These are phyloP conservation scores for Bicyclus anynana DNA, from an alignment of 1,140 invertebrate genomes.

Conservation along the genomic window DNA sequence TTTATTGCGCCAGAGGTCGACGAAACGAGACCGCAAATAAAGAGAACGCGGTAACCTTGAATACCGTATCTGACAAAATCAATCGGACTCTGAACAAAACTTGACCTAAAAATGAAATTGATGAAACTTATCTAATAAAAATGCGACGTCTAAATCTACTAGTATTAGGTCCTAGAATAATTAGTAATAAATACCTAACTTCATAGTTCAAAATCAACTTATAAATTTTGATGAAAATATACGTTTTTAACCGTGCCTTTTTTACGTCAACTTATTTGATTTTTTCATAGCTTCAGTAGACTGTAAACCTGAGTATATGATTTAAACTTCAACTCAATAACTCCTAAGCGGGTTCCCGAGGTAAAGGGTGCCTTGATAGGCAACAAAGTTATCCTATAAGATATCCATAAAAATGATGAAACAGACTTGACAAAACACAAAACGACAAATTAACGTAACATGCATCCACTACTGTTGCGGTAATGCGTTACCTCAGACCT, in stretches of 20 bases:
- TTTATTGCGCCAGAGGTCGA: slow-evolving; percentile 71
- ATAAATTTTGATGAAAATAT: no score
- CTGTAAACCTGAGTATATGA: no score
- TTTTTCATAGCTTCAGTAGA: no score
- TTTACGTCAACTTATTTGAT: no score
- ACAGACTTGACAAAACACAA: slow-evolving; percentile 22
- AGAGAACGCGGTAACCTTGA: slow-evolving; percentile 74
- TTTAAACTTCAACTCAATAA: no score
- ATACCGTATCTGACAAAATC: slow-evolving; percentile 75
- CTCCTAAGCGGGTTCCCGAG: no score
- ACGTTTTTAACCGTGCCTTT: no score
- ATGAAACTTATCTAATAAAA: slow-evolving; percentile 44
- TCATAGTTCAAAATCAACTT: no score
- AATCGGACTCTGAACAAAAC: slow-evolving; percentile 70
- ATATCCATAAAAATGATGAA: slow-evolving; percentile 61
- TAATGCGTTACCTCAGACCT: slow-evolving; percentile 14
- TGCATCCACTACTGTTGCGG: background rate
- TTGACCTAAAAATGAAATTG: slow-evolving; percentile 71
- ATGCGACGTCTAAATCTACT: background rate
- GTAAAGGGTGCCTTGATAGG: no score
- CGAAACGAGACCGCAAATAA: slow-evolving; percentile 74
- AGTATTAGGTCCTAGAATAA: background rate
- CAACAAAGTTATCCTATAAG: no score
- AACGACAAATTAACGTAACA: slow-evolving; percentile 3
- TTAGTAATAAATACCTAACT: no score